phyloP scores from a whole-genome alignment of 2,113 vertebrate species.

The Vulpes lagopus region DNA sequence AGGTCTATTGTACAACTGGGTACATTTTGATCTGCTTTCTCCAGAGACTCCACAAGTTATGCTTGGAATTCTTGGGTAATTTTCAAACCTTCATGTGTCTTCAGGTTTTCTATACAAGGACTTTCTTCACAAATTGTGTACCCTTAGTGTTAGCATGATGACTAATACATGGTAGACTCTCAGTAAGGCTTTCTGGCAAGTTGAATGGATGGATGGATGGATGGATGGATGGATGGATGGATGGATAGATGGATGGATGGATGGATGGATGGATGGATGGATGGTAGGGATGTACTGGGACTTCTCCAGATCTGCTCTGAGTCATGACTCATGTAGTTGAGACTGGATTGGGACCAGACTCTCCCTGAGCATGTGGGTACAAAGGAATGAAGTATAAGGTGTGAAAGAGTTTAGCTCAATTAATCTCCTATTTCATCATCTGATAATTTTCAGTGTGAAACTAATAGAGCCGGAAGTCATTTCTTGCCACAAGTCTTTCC shows the following conservation, averaged over 20 bases:
- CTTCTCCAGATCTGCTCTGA: background rate
- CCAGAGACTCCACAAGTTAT: background rate
- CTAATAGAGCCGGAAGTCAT: background rate
- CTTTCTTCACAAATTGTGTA: background rate
- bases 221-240: background rate
- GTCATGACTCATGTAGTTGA: slow-evolving; percentile 7
- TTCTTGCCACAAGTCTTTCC: background rate
- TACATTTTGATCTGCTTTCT: background rate
- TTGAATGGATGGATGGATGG: background rate
- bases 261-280: background rate
- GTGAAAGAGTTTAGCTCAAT: background rate
- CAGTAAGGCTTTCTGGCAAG: background rate
- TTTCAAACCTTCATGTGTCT: background rate
- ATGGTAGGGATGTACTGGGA: background rate
- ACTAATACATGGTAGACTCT: background rate
- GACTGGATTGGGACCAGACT: background rate
- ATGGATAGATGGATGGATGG: background rate
- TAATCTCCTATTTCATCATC: slow-evolving; percentile 2
- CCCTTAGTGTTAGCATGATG: background rate
- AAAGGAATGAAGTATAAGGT: background rate
- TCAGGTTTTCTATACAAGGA: slow-evolving; percentile 1
- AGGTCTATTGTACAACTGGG: background rate
- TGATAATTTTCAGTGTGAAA: background rate
- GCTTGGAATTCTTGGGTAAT: background rate
- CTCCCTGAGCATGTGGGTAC: background rate